A percentile compares a stretch with the other conserved stretches of the same genome.
phyloP scores from a whole-genome alignment of 2,113 vertebrate species.

The Prunella himalayana region DNA sequence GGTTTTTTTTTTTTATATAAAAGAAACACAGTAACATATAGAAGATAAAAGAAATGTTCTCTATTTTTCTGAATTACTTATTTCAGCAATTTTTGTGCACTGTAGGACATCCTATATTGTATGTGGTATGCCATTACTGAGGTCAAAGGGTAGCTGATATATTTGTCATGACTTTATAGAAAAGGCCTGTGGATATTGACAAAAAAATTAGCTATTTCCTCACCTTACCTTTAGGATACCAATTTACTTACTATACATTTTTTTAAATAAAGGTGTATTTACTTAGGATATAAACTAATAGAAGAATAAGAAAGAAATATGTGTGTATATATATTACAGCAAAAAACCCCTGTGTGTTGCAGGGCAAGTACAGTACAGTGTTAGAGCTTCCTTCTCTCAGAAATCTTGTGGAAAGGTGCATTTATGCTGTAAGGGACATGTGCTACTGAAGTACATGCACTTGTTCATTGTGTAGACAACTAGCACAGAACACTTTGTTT shows the following conservation, averaged over 20 bases:
- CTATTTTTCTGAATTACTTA: neutral
- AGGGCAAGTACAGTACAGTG: neutral
- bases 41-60: neutral
- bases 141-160: neutral
- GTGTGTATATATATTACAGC: accelerated
- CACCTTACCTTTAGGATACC: neutral
- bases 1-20: neutral
- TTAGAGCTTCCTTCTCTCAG: neutral
- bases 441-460: neutral
- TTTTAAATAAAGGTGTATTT: neutral
- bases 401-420: neutral
- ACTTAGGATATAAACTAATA: neutral
- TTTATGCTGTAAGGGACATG: neutral
- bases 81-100: neutral
- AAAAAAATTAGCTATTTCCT: neutral
- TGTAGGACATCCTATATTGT: neutral
- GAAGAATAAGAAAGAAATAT: neutral
- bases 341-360: neutral
- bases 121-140: neutral
- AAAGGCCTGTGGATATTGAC: neutral
- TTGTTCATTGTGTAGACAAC: neutral
- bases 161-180: neutral
- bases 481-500: neutral
- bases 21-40: neutral
- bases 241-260: neutral